phyloP scores from a whole-genome alignment of 2,797 vertebrate genomes.

The Sebastes umbrosus region DNA sequence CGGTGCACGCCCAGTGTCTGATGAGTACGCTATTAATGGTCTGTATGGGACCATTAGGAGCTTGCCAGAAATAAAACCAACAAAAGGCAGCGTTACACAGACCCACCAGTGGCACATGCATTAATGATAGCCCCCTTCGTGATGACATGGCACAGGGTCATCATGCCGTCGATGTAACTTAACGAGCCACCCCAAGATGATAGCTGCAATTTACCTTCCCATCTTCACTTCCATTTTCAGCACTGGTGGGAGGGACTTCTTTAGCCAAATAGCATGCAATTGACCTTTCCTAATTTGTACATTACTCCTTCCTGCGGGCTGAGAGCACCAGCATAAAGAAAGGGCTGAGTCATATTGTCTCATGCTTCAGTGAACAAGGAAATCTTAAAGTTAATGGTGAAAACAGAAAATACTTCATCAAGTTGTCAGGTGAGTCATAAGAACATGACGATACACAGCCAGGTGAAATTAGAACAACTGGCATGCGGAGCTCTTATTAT shows the following conservation, averaged over 20 bases:
- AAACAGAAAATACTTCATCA: constrained; percentile 20
- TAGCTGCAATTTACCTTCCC: neutral
- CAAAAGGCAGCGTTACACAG: neutral
- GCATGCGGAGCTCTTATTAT: neutral
- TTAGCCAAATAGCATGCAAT: constrained; percentile 12
- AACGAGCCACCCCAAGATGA: neutral
- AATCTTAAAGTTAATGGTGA: neutral
- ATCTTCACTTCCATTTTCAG: constrained; percentile 10
- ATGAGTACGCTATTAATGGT: constrained; percentile 39
- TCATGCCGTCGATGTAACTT: neutral
- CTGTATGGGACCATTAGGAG: constrained; percentile 31
- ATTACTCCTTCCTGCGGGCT: constrained; percentile 28
- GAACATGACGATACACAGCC: neutral
- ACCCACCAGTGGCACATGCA: constrained; percentile 13
- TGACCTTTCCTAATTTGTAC: constrained; percentile 47
- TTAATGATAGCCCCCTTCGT: constrained; percentile 7
- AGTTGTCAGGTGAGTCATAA: neutral
- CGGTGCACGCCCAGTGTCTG: constrained; percentile 7
- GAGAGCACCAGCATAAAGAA: neutral
- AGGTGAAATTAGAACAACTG: neutral
- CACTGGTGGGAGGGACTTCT: constrained; percentile 2
- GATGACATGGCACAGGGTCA: neutral
- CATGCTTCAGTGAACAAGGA: neutral
- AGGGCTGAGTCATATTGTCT: constrained; percentile 46
- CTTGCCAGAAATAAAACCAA: constrained; percentile 48